phyloP scores from a whole-genome alignment of 1,140 invertebrate genomes.

The Lanistes nyassanus region DNA sequence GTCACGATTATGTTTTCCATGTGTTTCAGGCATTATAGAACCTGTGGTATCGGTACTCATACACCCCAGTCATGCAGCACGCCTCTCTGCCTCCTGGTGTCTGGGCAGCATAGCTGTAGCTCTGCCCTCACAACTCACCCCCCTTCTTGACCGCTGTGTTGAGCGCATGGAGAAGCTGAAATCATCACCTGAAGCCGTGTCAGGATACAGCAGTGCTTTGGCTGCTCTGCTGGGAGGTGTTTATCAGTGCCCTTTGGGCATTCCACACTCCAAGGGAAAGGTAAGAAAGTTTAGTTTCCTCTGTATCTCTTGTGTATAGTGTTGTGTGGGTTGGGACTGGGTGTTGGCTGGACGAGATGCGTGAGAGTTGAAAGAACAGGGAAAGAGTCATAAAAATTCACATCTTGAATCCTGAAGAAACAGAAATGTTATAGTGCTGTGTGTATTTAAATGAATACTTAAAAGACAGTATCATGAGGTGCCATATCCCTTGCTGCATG shows the following conservation, averaged over 20 bases:
- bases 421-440: too few species aligned
- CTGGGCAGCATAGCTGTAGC: slow-evolving; percentile 90
- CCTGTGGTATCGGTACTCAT: slow-evolving; percentile 83
- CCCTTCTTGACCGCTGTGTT: slow-evolving; percentile 82
- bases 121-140: slow-evolving; percentile 92
- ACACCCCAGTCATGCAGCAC: slow-evolving; percentile 91
- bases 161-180: slow-evolving; percentile 72
- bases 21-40: slow-evolving; percentile 70
- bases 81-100: slow-evolving; percentile 94
- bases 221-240: slow-evolving; percentile 93
- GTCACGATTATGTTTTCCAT: too few species aligned
- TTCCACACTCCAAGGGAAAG: slow-evolving; percentile 95
- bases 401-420: too few species aligned
- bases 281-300: slow-evolving; percentile 66
- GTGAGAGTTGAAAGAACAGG: too few species aligned
- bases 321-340: too few species aligned
- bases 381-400: too few species aligned
- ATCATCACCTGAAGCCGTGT: slow-evolving; percentile 91
- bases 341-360: too few species aligned
- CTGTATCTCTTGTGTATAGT: too few species aligned
- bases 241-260: slow-evolving; percentile 88
- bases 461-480: too few species aligned
- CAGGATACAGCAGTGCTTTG: slow-evolving; percentile 92
- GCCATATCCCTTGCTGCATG: too few species aligned
- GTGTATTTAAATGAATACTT: too few species aligned